A percentile compares a stretch with the other conserved stretches of the same genome.
Evolutionary conservation across 1,140 invertebrate genomes (phyloP).

Genomic region (silkworm (Bombyx mori)): DNA sequence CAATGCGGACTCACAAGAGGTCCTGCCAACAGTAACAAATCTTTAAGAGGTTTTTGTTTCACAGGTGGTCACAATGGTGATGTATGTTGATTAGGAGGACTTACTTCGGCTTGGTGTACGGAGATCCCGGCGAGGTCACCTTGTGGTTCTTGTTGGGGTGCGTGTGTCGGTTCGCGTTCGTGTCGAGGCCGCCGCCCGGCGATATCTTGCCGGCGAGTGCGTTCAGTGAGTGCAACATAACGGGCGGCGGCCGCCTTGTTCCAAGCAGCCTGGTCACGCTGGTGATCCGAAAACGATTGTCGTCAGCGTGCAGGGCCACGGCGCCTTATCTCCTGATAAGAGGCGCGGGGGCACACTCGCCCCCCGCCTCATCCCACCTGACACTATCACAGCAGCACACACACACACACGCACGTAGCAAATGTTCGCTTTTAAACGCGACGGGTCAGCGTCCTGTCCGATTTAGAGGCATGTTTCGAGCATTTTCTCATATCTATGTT

Average conservation of each 20-base stretch:
- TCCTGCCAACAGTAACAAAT: too few species aligned
- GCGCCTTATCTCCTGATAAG: constrained; percentile 65
- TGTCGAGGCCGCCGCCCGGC: constrained; percentile 75
- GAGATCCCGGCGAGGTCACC: constrained; percentile 42
- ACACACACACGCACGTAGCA: constrained; percentile 23
- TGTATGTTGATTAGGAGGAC: constrained; percentile 21
- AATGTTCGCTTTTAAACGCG: constrained; percentile 29
- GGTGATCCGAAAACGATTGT: constrained; percentile 41
- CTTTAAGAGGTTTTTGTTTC: not conserved
- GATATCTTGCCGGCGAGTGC: constrained; percentile 86
- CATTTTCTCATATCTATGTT: constrained; percentile 30
- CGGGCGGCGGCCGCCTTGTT: constrained; percentile 62
- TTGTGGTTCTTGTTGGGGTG: constrained; percentile 73
- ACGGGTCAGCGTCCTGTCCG: constrained; percentile 63
- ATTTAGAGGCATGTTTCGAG: constrained; percentile 30
- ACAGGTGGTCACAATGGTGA: not conserved
- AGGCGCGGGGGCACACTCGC: constrained; percentile 53
- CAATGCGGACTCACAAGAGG: not conserved
- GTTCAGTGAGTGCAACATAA: constrained; percentile 84
- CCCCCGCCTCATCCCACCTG: constrained; percentile 64
- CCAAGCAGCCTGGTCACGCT: constrained; percentile 60
- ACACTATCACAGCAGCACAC: constrained; percentile 35
- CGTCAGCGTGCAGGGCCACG: constrained; percentile 29
- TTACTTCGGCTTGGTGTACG: constrained; percentile 68
- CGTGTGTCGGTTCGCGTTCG: constrained; percentile 72